phyloP scores from a whole-genome alignment of 2,888 invertebrate genomes.

The Ischnus inquisitorius region DNA sequence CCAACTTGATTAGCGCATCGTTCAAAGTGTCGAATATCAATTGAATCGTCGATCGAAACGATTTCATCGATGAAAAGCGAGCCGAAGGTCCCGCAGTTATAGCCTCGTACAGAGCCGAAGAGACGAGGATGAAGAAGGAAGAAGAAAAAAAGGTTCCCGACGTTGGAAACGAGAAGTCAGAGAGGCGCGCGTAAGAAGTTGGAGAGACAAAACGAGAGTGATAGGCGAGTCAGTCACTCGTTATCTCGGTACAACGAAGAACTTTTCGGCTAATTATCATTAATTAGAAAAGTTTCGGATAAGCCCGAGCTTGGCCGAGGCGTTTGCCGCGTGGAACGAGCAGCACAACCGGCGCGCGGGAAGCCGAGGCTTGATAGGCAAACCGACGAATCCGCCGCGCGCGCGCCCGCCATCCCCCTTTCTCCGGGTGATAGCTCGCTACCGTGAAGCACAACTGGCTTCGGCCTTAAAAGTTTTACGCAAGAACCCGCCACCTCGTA shows the following conservation, averaged over 20 bases:
- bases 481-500: slow-evolving; percentile 71
- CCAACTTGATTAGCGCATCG: background rate
- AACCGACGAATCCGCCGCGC: too few relatives aligned
- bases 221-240: slow-evolving; percentile 75
- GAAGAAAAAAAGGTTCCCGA: background rate
- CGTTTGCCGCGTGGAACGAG: slow-evolving; percentile 61
- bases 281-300: slow-evolving; percentile 83
- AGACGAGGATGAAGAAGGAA: background rate
- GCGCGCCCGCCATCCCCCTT: background rate
- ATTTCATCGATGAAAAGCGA: too few relatives aligned
- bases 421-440: slow-evolving; percentile 44
- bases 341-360: slow-evolving; percentile 32
- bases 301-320: slow-evolving; percentile 45
- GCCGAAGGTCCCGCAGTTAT: too few relatives aligned
- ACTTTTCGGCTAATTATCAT: slow-evolving; percentile 82
- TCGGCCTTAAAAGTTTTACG: slow-evolving; percentile 74
- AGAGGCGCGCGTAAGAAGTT: slow-evolving; percentile 47
- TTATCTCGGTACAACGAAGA: slow-evolving; percentile 79
- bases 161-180: slow-evolving; percentile 14
- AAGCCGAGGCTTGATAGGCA: too few relatives aligned
- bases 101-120: too few relatives aligned
- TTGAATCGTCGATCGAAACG: background rate
- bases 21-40: slow-evolving; percentile 32
- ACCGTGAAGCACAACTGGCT: slow-evolving; percentile 54
- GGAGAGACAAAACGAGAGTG: slow-evolving; percentile 54